These are phyloP conservation scores for Myzus persicae DNA, from an alignment of 1,140 invertebrate genomes.

Conservation along the genomic window DNA sequence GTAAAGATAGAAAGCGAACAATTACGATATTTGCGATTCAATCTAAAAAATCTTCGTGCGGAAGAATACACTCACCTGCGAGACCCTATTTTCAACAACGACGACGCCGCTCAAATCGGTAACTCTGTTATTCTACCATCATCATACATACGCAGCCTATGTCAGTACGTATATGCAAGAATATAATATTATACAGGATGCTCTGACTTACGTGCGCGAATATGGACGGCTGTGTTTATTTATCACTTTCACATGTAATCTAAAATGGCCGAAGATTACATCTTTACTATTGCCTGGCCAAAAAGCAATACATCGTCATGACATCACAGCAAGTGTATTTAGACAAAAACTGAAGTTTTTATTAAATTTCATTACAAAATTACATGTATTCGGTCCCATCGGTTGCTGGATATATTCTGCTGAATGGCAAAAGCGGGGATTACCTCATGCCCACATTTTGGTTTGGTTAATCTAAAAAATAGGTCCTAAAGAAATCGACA, in stretches of 20 bases:
- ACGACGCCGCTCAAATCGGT: conserved; percentile 59
- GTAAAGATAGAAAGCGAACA: conserved; percentile 64
- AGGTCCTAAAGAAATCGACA: no score
- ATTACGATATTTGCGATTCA: conserved; percentile 63
- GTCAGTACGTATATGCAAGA: conserved; percentile 67
- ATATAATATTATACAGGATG: conserved; percentile 67
- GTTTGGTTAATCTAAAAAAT: no score
- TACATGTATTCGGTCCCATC: no score
- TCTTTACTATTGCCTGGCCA: no score
- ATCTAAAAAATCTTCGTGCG: conserved; percentile 63
- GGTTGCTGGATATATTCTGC: no score
- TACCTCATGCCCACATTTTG: no score
- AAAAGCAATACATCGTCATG: no score
- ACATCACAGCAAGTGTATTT: conserved; percentile 59
- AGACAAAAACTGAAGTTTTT: neutral
- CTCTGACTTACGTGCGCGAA: conserved; percentile 67
- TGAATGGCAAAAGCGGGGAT: no score
- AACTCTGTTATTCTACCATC: conserved; percentile 63
- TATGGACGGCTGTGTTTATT: conserved; percentile 64
- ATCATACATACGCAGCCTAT: conserved; percentile 63
- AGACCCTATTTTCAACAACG: conserved; percentile 58
- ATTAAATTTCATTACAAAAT: neutral
- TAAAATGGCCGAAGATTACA: no score
- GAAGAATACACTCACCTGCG: conserved; percentile 63
- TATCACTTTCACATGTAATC: no score